Percentiles rank a stretch among this genome's conserved stretches.
These are phyloP conservation scores for Pygoscelis adeliae DNA, from an alignment of 2,113 vertebrate species.

Conservation along the genomic window DNA sequence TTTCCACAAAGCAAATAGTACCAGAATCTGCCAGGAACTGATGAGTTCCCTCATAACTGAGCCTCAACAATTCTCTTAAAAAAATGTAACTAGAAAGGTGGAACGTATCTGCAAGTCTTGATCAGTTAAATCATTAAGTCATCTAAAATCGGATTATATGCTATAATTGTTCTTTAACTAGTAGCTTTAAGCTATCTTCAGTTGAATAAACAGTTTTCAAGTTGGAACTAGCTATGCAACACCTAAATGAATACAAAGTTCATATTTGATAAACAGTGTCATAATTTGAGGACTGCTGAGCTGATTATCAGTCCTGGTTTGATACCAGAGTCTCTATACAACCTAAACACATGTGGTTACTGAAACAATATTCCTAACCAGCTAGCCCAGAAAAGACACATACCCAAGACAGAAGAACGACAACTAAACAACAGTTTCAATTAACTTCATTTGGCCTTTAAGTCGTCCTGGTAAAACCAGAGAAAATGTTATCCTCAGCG, in stretches of 20 bases:
- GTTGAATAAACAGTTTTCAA: background rate
- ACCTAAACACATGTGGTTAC: background rate
- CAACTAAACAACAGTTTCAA: background rate
- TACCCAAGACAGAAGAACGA: background rate
- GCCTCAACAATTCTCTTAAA: background rate
- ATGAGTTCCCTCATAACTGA: background rate
- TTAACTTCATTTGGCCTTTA: background rate
- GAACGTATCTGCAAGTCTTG: background rate
- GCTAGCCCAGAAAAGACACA: background rate
- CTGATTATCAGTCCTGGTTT: background rate
- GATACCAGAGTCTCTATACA: background rate
- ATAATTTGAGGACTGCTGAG: background rate
- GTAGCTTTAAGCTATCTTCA: background rate
- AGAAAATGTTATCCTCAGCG: background rate
- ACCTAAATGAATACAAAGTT: background rate
- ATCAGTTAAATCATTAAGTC: background rate
- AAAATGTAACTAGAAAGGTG: background rate
- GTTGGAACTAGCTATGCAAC: background rate
- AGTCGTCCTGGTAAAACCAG: background rate
- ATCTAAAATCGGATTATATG: background rate
- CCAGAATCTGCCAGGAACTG: background rate
- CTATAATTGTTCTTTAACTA: background rate
- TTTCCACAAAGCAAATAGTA: conserved; percentile 1
- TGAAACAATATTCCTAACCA: background rate
- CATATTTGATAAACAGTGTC: background rate